Base-by-base conservation (phyloP, 1,140 invertebrate species). In the Pseudomyrmex flavicornis region DNA sequence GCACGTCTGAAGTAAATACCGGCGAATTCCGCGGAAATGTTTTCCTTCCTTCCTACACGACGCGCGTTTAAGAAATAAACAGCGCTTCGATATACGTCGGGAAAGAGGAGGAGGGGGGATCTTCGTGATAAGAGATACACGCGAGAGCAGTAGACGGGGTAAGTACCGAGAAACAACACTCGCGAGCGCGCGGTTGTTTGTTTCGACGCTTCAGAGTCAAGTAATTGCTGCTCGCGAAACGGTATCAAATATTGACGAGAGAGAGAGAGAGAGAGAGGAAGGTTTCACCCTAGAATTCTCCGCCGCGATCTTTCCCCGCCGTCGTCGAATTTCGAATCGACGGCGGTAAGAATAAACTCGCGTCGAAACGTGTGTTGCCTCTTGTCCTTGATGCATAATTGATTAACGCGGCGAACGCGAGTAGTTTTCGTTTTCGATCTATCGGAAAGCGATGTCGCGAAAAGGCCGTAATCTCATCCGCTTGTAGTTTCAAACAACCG, bases 11-110 rank as follows among this genome's bases (percentile, higher is more conserved):
- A 10, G 65, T 35, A 12, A 44, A 58, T 46, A 68, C 62, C 52
- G 52, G 35, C 9, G 20, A 70, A 61, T 80, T 70, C n/a, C 66
- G 22, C 54, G 56, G 12, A 50, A 35, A 62, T 72, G 76, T 59
- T 80, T 70, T 80, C 66, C 76, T 72, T 80, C 54, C 66, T 72
- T 13, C 22, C 52, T 54, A 17, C 20, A 3, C 58, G 48, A 44
- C 46, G 52, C 22, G 44, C 15, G 62, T 35, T 12, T 20, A 15
- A 48, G 66, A 80, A 80, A 80, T 80, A 70, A 61, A 50, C 17
- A n/a, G 4, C 1, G 50, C 35, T 35, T 35, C 26, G 12, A 46
- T 61, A 46, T 48, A 52, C 8, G 10, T 56, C 58, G 58, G 17
- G 44, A 22, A 22, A 26, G 22, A 2, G 10, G 22, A 10, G 20